Evolutionary conservation across 2,113 vertebrate genomes (phyloP).

Genomic region (Podocnemis expansa): DNA sequence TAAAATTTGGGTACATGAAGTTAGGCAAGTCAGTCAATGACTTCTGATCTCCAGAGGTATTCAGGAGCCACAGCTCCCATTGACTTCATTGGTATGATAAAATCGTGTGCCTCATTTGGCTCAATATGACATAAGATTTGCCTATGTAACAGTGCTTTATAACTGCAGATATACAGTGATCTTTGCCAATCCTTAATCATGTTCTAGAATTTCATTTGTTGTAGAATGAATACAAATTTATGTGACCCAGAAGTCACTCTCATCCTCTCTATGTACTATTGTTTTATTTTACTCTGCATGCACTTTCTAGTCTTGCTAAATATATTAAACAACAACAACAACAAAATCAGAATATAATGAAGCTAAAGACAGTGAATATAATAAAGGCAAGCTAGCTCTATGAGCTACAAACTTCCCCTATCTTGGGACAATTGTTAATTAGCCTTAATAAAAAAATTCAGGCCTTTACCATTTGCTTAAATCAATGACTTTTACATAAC

Average conservation of each 20-base stretch:
- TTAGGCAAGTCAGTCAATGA: background rate
- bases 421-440: too few species aligned
- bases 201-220: slow-evolving; percentile 43
- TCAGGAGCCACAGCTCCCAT: background rate
- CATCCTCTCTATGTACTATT: slow-evolving; percentile 21
- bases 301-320: background rate
- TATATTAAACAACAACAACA: too few species aligned
- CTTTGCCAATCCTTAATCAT: slow-evolving; percentile 45
- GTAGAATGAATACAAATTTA: slow-evolving; percentile 27
- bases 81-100: background rate
- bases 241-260: slow-evolving; percentile 2
- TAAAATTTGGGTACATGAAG: background rate
- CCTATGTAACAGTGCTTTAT: background rate
- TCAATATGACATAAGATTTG: background rate
- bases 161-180: slow-evolving; percentile 35
- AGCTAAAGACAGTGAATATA: too few species aligned
- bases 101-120: background rate
- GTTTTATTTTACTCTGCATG: background rate
- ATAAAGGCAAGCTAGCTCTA: too few species aligned
- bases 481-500: too few species aligned
- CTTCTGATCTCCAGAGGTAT: background rate
- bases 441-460: too few species aligned
- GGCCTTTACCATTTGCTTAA: too few species aligned
- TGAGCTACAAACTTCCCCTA: too few species aligned
- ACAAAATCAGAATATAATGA: too few species aligned